These are phyloP conservation scores for Bufotes viridis DNA, from an alignment of 2,797 vertebrate genomes.

Conservation along the genomic window DNA sequence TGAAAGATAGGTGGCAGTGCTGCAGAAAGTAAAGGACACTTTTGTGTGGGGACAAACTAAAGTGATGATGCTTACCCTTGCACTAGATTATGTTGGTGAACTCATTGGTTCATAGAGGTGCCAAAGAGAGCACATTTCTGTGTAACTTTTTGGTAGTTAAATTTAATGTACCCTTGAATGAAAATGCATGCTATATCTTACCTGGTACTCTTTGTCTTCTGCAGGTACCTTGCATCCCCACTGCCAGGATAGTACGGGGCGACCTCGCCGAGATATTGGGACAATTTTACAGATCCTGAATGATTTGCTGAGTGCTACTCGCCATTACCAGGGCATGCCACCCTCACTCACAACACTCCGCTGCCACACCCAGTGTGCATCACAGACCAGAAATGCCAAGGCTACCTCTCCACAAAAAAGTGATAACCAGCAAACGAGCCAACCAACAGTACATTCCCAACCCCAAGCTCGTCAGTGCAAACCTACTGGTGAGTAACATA, in stretches of 20 bases:
- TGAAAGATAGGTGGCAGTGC: background rate
- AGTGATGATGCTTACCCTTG: too few relatives aligned
- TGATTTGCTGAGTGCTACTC: slow-evolving; percentile 94
- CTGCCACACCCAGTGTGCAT: slow-evolving; percentile 91
- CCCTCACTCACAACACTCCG: slow-evolving; percentile 94
- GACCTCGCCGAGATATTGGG: slow-evolving; percentile 91
- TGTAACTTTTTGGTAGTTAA: too few relatives aligned
- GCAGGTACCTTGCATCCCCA: slow-evolving; percentile 97
- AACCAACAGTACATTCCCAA: slow-evolving; percentile 68
- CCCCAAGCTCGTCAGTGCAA: slow-evolving; percentile 91
- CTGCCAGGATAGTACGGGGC: slow-evolving; percentile 95
- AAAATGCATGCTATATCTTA: background rate
- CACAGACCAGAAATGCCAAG: slow-evolving; percentile 76
- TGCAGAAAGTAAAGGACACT: background rate
- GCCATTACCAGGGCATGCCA: slow-evolving; percentile 98
- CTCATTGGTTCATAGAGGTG: too few relatives aligned
- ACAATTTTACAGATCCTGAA: slow-evolving; percentile 98
- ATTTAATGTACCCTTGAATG: background rate
- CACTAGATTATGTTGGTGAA: too few relatives aligned
- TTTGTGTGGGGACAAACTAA: too few relatives aligned
- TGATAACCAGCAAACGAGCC: slow-evolving; percentile 90
- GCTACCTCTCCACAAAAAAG: slow-evolving; percentile 74
- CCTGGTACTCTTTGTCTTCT: background rate
- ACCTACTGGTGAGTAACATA: slow-evolving; percentile 82
- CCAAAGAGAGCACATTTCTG: too few relatives aligned